Percentiles rank a stretch among this genome's conserved stretches.
phyloP scores from a whole-genome alignment of 2,888 invertebrate species.

The Bellardia bayeri region DNA sequence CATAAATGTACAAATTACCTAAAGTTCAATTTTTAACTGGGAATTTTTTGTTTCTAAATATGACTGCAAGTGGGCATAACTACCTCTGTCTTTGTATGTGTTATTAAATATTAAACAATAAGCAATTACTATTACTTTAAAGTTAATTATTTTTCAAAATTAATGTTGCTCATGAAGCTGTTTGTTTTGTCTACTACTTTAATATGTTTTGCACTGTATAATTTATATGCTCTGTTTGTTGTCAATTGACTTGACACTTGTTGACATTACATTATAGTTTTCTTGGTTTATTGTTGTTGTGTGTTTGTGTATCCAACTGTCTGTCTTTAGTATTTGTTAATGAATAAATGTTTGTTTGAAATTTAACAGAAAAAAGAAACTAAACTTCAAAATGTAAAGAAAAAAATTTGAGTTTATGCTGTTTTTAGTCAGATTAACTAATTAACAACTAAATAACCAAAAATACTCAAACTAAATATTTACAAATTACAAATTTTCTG shows the following conservation, averaged over 20 bases:
- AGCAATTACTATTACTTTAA: slow-evolving; percentile 11
- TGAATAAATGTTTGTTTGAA: slow-evolving; percentile 1
- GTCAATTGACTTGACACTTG: slow-evolving; percentile 63
- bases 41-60: not conserved
- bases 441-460: slow-evolving; percentile 18
- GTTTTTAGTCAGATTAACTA: slow-evolving; percentile 1
- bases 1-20: not conserved
- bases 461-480: not conserved
- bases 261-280: slow-evolving; percentile 51
- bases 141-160: not conserved
- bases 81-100: not conserved
- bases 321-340: slow-evolving; percentile 19
- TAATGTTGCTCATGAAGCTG: not conserved
- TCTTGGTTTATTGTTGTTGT: too few relatives aligned
- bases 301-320: not conserved
- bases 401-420: not conserved
- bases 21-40: not conserved
- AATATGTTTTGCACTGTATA: slow-evolving; percentile 3
- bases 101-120: slow-evolving; percentile 12
- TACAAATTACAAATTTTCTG: slow-evolving; percentile 10
- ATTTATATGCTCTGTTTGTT: slow-evolving; percentile 60
- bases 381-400: not conserved
- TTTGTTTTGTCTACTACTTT: not conserved
- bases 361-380: not conserved
- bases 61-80: not conserved